Evolutionary conservation across 2,113 vertebrate species (phyloP).

Genomic region (Martes martes): DNA sequence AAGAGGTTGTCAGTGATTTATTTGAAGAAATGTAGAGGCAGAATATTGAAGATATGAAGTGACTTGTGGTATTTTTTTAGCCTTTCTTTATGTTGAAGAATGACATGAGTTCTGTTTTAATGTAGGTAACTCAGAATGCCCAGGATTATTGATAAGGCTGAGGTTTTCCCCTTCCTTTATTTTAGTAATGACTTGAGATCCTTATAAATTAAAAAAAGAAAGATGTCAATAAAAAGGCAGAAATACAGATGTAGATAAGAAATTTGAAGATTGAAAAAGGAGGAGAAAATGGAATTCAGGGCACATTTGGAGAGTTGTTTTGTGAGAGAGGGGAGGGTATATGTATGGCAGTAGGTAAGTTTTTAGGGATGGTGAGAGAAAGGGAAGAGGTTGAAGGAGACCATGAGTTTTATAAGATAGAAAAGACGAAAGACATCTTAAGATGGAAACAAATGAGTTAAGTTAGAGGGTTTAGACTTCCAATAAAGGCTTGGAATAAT

Average conservation of each 20-base stretch:
- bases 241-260: not conserved
- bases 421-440: not conserved
- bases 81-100: not conserved
- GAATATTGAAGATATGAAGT: not conserved
- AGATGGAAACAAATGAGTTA: not conserved
- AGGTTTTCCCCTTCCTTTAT: not conserved
- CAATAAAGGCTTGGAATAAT: not conserved
- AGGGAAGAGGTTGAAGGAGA: not conserved
- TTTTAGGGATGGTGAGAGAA: not conserved
- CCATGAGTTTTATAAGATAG: not conserved
- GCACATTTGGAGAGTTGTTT: not conserved
- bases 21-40: not conserved
- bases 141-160: not conserved
- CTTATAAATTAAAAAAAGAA: constrained; percentile 25
- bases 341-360: not conserved
- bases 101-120: not conserved
- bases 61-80: constrained; percentile 1
- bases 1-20: not conserved
- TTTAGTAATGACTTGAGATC: constrained; percentile 11
- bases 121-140: not conserved
- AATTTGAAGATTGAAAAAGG: not conserved
- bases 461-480: not conserved
- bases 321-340: not conserved
- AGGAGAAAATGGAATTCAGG: not conserved
- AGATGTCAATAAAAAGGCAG: not conserved